Percentiles rank a stretch among this genome's conserved stretches.
These are phyloP conservation scores for Stegastes partitus DNA, from an alignment of 2,113 vertebrate genomes.

Conservation along the genomic window DNA sequence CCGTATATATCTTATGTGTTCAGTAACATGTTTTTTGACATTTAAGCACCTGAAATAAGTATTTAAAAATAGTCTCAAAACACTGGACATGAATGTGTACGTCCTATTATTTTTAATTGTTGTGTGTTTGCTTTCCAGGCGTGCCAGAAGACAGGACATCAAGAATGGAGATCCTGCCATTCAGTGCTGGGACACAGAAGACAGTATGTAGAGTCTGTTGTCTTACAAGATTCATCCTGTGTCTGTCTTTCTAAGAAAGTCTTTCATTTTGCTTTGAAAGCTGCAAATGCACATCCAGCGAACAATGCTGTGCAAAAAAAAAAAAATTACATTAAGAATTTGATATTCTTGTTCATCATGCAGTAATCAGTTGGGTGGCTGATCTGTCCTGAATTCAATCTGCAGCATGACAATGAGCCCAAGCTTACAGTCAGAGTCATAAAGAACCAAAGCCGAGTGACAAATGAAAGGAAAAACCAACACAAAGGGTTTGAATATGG, in stretches of 20 bases:
- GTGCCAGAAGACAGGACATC: slow-evolving; percentile 96
- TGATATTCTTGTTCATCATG: neutral
- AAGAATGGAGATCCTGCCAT: slow-evolving; percentile 95
- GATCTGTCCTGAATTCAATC: neutral
- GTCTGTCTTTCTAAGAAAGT: neutral
- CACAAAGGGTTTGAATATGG: too few species aligned
- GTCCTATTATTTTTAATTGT: neutral
- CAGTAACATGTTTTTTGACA: too few species aligned
- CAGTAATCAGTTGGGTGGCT: neutral
- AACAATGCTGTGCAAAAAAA: neutral
- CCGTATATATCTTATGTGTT: too few species aligned
- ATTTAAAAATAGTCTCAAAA: too few species aligned
- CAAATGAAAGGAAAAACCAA: too few species aligned
- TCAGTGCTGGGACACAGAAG: slow-evolving; percentile 96
- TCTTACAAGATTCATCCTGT: neutral
- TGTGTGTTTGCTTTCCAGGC: slow-evolving; percentile 78
- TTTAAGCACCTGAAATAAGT: too few species aligned
- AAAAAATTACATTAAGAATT: neutral
- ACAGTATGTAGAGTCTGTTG: slow-evolving; percentile 85
- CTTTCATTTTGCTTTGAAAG: neutral
- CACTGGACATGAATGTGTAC: too few species aligned
- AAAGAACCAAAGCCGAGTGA: too few species aligned
- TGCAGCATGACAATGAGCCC: neutral
- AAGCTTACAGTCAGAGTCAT: neutral
- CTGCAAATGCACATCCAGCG: neutral